Evolutionary conservation across 2,113 vertebrate genomes (phyloP), one percentile per base, ranked within the genome.

Genomic region (Poicephalus meyeri): DNA sequence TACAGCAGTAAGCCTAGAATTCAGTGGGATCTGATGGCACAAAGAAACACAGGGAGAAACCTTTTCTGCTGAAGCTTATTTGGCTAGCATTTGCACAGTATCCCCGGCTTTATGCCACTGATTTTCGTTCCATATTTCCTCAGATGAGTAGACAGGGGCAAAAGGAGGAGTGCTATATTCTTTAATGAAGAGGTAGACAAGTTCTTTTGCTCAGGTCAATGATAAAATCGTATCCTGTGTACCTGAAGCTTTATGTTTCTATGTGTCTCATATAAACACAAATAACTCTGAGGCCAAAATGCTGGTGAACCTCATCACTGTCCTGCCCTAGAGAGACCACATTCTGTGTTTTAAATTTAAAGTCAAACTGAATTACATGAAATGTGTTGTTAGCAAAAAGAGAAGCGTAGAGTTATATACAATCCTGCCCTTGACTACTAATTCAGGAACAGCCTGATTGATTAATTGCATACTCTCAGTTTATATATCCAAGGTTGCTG

Each of bases 401-500:
- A 53, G n/a, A 91, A 94, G 13, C 53, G 29, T 49, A 79, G 37
- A 91, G 41, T 82, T 96, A 78, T 39, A 85, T 88, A 60, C 25
- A 93, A 60, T 89, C 81, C 76, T 97, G 70, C 71, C 78, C 80
- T 93, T 94, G 88, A 71, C 72, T 96, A 65, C 60, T 97, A 95
- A 97, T 97, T 97, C 91, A 93, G 89, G 73, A 97, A 93, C 78
- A 37, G 46, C 84, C 96, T 97, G 95, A 97, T 96, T 97, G 95
- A 96, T 95, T 97, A 97, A 97, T 96, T 96, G 79, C 96, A 93
- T 94, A 94, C 58, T 87, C 81, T 96, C 97, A 95, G 96, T 96
- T 97, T 96, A 80, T 91, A 97, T 86, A 97, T 93, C 73, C 91
- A 86, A 49, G 88, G 72, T 92, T 94, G 72, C 90, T 97, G 97